Base-by-base conservation (phyloP, 2,797 vertebrate species). In the Linurgus olivaceus region DNA sequence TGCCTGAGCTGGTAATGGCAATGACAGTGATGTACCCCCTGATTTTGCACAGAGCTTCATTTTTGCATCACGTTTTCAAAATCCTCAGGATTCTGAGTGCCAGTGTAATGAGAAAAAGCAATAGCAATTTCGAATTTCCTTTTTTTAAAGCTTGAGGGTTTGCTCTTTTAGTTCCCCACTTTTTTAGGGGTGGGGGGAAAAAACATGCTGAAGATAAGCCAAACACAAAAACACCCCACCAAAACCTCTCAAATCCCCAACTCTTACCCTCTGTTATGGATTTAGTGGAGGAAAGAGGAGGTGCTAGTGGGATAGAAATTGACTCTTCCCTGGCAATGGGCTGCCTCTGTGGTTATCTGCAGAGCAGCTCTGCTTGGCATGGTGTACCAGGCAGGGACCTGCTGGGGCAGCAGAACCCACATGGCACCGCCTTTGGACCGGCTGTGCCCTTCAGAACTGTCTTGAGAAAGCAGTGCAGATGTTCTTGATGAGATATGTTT, bases 401-500 rank as follows among this genome's bases (percentile, higher is more conserved):
- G 42, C 37, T 52, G 8, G 2, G 15, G 67, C 25, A 77, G 52
- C 57, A 47, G 72, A 70, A n/a, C n/a, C 29, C 65, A 21, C 33
- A 5, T 7, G 59, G 67, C 74, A 63, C 23, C 7, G 2, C 31
- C n/a, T 73, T 61, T 47, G 78, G 45, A 40, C 33, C 26, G 57
- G n/a, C 45, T 51, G 45, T 51, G 7, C n/a, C 58, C 72, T 55
- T 88, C 54, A n/a, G 59, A 73, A 72, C n/a, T 38, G 61, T 42
- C 76, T 37, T 50, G 61, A 88, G 91, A 75, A 92, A 92, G 54
- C 20, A 62, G 68, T 66, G 62, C 92, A 95, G 86, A 93, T 93
- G 84, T 86, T 89, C 90, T 48, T 67, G 77, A 85, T 62, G 88
- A 91, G 91, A 93, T 91, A 68, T 80, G 70, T 79, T 94, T 88